Evolutionary conservation across 2,797 vertebrate species (phyloP).

Genomic region (Lerista edwardsae): DNA sequence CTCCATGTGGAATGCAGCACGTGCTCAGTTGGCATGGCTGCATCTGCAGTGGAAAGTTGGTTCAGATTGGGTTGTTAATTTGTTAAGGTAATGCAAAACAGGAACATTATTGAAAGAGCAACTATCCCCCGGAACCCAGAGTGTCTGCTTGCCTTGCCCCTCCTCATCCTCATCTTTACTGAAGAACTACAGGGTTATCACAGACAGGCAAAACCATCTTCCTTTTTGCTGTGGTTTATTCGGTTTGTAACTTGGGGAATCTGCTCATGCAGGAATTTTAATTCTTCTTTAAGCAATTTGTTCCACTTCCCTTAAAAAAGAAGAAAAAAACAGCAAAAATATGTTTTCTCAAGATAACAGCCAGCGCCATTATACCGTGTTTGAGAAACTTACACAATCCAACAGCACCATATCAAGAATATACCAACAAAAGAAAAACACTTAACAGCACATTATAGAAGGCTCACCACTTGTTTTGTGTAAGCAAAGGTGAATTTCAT

Average conservation of each 20-base stretch:
- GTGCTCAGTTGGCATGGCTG: too few species aligned
- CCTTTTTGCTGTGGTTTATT: neutral
- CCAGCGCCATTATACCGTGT: neutral
- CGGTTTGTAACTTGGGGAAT: neutral
- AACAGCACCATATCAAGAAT: neutral
- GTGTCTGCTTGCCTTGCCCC: too few species aligned
- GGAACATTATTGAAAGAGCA: too few species aligned
- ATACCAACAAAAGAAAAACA: neutral
- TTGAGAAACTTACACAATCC: neutral
- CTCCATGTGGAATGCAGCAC: too few species aligned
- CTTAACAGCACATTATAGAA: neutral
- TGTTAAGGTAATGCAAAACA: too few species aligned
- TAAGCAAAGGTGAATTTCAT: neutral
- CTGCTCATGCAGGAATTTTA: neutral
- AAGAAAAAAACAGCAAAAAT: neutral
- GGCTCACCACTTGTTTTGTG: neutral
- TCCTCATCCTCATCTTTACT: too few species aligned
- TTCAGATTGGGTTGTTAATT: too few species aligned
- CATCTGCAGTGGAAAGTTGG: too few species aligned
- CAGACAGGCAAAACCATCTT: too few species aligned
- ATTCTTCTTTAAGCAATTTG: slow-evolving; percentile 6
- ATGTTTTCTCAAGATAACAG: slow-evolving; percentile 21
- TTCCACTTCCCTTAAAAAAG: neutral
- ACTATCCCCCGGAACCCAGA: too few species aligned
- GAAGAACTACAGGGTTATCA: too few species aligned